Evolutionary conservation across 2,797 vertebrate species (phyloP), one percentile per base, ranked within the genome.

Genomic region (Diplodus puntazzo): DNA sequence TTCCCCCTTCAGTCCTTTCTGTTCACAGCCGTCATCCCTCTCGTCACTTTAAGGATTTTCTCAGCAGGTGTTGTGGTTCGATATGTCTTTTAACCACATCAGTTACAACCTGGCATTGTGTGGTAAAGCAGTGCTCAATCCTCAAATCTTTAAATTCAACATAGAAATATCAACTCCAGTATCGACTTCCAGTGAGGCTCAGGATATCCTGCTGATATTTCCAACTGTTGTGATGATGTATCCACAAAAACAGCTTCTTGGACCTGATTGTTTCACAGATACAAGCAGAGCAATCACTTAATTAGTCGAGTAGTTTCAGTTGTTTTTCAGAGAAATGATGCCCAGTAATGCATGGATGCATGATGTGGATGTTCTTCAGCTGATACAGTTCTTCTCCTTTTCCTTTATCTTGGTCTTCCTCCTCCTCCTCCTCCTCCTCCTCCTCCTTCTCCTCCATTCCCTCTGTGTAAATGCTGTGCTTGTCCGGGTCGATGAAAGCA

Each of bases 11-110:
- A 54, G 1, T 69, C 45, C 20, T 67, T 50, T 63, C 3, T 59
- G n/a, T 75, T 75, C 64, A 65, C 69, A 80, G 55, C 66, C 25
- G 17, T 21, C 50, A 5, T 20, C 66, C 42, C 34, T 46, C 17
- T 21, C 60, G 42, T 50, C 30, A 2, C 4, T 55, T 60, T 6
- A 16, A 18, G 21, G 27, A 39, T 52, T 63, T 50, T 12, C 21
- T 66, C 63, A 50, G 18, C 62, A 13, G 39, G 43, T 59, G 30
- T 63, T 60, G 20, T 30, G 9, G 10, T 12, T 20, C 1, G 4
- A 25, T 58, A 14, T 45, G 55, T 63, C 43, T 49, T 18, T 39
- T 59, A 69, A 79, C 60, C 73, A 46, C 30, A 42, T 74, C 27
- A 21, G 14, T 11, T 14, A 9, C 16, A 52, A 50, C 13, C 39